phyloP scores from a whole-genome alignment of 2,113 vertebrate genomes.

The Zosterops lateralis region DNA sequence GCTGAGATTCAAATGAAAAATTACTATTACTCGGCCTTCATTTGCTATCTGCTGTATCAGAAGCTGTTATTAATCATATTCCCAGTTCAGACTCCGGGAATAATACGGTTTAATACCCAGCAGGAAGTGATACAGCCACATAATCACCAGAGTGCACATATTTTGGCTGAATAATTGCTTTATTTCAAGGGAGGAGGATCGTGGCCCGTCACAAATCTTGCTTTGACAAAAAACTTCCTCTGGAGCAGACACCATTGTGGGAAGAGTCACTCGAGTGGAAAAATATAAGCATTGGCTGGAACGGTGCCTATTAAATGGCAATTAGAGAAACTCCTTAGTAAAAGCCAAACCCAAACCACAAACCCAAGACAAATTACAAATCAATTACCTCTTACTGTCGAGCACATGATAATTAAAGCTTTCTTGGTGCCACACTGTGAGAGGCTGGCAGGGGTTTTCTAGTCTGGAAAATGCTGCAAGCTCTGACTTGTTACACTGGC shows the following conservation, averaged over 20 bases:
- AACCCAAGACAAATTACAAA: neutral
- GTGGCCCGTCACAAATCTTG: neutral
- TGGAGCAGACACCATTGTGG: neutral
- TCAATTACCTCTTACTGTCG: neutral
- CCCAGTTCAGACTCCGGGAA: conserved; percentile 8
- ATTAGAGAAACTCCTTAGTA: neutral
- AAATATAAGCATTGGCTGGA: neutral
- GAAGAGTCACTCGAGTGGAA: neutral
- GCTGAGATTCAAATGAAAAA: conserved; percentile 54
- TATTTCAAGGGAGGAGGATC: neutral
- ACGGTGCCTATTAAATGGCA: neutral
- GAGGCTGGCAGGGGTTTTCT: neutral
- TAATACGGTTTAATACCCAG: conserved; percentile 18
- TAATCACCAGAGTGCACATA: neutral
- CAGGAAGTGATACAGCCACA: conserved; percentile 13
- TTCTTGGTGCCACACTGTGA: neutral
- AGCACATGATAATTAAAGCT: conserved; percentile 3
- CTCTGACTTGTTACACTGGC: neutral
- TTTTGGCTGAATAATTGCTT: neutral
- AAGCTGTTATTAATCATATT: conserved; percentile 36
- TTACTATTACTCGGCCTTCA: conserved; percentile 51
- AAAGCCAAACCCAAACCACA: neutral
- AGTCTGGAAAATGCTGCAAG: neutral
- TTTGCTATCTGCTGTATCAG: conserved; percentile 26
- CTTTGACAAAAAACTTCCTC: neutral